Base-by-base conservation (phyloP, 1,140 invertebrate genomes). In the Achroia grisella region DNA sequence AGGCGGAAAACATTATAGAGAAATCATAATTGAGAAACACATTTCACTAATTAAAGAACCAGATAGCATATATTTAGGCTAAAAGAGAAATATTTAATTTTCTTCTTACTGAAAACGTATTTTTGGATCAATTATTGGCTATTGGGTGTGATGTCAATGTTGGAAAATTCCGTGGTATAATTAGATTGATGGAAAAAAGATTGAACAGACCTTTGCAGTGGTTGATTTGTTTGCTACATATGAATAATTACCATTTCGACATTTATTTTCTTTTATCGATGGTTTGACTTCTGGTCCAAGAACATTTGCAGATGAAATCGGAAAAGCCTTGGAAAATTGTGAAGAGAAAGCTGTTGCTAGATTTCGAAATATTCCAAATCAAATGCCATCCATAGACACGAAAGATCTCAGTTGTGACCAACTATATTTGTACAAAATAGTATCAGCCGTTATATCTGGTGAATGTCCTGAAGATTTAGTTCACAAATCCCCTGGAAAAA, bases 401-500 rank as follows among this genome's bases (percentile, higher is more conserved):
- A 40, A 40, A 10, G 17, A 40, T 43, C 28, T 37, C 9, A 39
- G 29, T 44, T 14, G 33, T 17, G 32, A 49, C 30, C 35, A 44
- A 27, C 4, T 8, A 8, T 49, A 49, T 17, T 44, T 49, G 35
- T 43, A 62, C 11, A 44, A 53, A 28, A 66, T 71, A 11, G 47
- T 52, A 11, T 41, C 23, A 44, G 60, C 62, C 12, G 55, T 73
- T 40, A 37, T 32, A 35, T 56, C 30, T 46, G 69, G 61, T 29
- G 8, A 44, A 11, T 61, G 43, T 52, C 31, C 55, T 11, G 39
- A 50, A 36, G 58, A 64, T 46, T 59, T 74, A 10, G 37, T 40
- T 43, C 51, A 55, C 33, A 56, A 51, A 46, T 48, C 55, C 10
- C 62, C 62, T 13, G 60, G 61, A 17, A 44, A 57, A 43, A 47